Percentiles rank a stretch among this genome's conserved stretches.
phyloP scores from a whole-genome alignment of 2,888 invertebrate genomes.

The Agrilus cyanescens region DNA sequence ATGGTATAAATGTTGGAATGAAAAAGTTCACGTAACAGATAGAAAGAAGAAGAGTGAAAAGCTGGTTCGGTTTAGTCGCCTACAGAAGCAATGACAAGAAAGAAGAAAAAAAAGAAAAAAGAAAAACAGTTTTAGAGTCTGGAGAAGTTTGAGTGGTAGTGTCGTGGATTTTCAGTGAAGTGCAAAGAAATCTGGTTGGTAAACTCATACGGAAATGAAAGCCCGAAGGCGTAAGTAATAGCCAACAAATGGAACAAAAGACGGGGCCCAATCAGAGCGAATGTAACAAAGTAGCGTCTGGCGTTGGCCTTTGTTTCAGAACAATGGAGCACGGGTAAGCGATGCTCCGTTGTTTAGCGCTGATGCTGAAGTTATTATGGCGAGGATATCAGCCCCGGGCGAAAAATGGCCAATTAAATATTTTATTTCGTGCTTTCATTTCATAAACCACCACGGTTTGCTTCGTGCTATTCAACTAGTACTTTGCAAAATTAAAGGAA shows the following conservation, averaged over 20 bases:
- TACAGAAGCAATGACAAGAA: no score
- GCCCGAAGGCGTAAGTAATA: slow-evolving; percentile 31
- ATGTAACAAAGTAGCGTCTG: slow-evolving; percentile 32
- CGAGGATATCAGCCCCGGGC: slow-evolving; percentile 25
- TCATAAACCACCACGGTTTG: slow-evolving; percentile 17
- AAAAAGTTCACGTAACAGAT: no score
- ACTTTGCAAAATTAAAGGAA: no score
- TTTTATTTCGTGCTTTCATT: slow-evolving; percentile 28
- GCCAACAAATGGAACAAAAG: slow-evolving; percentile 33
- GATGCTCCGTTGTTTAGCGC: slow-evolving; percentile 34
- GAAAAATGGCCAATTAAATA: slow-evolving; percentile 32
- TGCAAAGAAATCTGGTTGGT: slow-evolving; percentile 17
- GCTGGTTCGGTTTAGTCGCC: no score
- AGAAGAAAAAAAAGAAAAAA: no score
- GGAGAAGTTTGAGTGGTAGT: no score
- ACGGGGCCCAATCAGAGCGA: slow-evolving; percentile 30
- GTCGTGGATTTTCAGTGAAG: slow-evolving; percentile 3
- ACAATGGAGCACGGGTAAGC: slow-evolving; percentile 33
- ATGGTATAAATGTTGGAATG: no score
- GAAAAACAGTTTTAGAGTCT: no score
- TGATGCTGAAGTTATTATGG: slow-evolving; percentile 33
- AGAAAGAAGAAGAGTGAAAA: no score
- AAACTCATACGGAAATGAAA: slow-evolving; percentile 26
- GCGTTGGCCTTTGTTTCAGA: slow-evolving; percentile 31
- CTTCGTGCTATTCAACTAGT: slow-evolving; percentile 3